Evolutionary conservation across 2,113 vertebrate species (phyloP).

Genomic region (Sterrhoptilus dennistouni): DNA sequence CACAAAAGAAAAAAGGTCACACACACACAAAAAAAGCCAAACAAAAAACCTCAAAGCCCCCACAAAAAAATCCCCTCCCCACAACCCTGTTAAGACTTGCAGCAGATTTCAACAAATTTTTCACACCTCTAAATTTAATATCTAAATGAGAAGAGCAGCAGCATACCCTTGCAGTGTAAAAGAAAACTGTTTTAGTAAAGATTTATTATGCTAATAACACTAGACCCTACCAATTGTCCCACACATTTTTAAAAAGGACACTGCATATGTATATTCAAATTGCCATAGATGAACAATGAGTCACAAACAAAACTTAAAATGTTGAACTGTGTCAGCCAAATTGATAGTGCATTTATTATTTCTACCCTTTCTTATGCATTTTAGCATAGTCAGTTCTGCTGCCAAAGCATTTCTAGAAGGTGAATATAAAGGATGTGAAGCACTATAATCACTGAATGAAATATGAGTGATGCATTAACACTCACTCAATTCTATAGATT

Average conservation of each 20-base stretch:
- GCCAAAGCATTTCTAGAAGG: slow-evolving; percentile 32
- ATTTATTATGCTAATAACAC: not conserved
- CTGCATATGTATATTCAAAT: not conserved
- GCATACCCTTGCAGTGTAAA: not conserved
- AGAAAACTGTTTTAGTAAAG: not conserved
- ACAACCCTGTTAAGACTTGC: not conserved
- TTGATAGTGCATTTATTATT: not conserved
- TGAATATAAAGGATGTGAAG: slow-evolving; percentile 13
- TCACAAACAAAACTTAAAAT: slow-evolving; percentile 29
- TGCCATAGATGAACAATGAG: not conserved
- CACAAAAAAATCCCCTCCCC: not conserved
- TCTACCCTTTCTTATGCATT: not conserved
- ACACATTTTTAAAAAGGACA: not conserved
- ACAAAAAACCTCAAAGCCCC: not conserved
- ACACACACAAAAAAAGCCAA: not conserved
- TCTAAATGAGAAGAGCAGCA: not conserved
- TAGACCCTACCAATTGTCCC: not conserved
- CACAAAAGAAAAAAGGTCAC: not conserved
- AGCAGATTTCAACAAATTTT: not conserved
- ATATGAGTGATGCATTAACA: not conserved
- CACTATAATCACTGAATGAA: slow-evolving; percentile 12
- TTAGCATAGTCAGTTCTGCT: slow-evolving; percentile 5
- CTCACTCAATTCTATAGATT: not conserved
- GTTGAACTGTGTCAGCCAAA: not conserved
- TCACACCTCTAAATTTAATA: not conserved